Evolutionary conservation across 2,113 vertebrate species (phyloP).

Genomic region (Festucalex cinctus): DNA sequence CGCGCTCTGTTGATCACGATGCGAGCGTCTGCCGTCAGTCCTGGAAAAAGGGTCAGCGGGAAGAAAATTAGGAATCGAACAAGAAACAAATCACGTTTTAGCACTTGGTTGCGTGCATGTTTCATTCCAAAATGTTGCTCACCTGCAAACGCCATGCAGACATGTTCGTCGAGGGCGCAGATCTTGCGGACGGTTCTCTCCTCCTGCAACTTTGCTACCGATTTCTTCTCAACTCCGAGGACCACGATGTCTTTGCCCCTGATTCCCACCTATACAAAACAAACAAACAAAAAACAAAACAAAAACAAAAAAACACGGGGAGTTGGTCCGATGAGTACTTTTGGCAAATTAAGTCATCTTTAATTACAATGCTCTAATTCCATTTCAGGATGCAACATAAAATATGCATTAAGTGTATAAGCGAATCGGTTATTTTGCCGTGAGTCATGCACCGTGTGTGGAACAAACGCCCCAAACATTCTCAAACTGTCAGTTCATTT

Average conservation of each 20-base stretch:
- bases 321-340: background rate
- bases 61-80: background rate
- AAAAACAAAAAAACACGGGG: background rate
- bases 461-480: too few relatives aligned
- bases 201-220: constrained; percentile 79
- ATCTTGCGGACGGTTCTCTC: constrained; percentile 83
- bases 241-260: constrained; percentile 81
- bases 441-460: too few relatives aligned
- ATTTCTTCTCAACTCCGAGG: constrained; percentile 80
- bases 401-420: too few relatives aligned
- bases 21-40: constrained; percentile 84
- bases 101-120: background rate
- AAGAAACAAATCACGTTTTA: background rate
- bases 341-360: too few relatives aligned
- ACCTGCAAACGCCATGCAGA: constrained; percentile 85
- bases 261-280: constrained; percentile 74
- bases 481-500: too few relatives aligned
- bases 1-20: constrained; percentile 85
- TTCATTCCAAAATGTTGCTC: background rate
- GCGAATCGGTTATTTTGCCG: too few relatives aligned
- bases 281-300: background rate
- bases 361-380: too few relatives aligned
- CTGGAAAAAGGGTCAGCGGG: constrained; percentile 46
- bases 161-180: constrained; percentile 79
- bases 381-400: too few relatives aligned